phyloP scores from a whole-genome alignment of 1,140 invertebrate genomes.

The Drosophila triauraria region DNA sequence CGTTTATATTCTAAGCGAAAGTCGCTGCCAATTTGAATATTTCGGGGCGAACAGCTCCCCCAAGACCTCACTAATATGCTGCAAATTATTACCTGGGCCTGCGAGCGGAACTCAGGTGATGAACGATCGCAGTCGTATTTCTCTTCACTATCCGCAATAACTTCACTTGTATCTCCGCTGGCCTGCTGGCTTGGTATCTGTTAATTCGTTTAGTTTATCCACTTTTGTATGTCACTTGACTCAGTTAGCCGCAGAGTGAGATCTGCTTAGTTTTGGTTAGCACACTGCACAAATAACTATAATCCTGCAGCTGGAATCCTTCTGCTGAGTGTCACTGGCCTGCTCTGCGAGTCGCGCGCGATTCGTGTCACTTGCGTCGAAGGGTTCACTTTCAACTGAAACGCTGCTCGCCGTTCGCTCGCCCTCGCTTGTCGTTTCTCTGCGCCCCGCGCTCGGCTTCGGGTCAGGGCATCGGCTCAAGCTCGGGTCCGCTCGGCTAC shows the following conservation, averaged over 20 bases:
- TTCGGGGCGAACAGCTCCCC: slow-evolving; percentile 26
- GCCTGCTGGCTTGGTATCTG: background rate
- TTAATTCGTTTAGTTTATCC: slow-evolving; percentile 12
- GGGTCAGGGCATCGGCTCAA: slow-evolving; percentile 29
- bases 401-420: slow-evolving; percentile 60
- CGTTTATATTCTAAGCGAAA: slow-evolving; percentile 62
- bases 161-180: slow-evolving; percentile 13
- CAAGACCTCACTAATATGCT: slow-evolving; percentile 45
- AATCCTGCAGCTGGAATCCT: slow-evolving; percentile 18
- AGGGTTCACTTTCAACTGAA: slow-evolving; percentile 84
- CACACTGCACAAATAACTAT: slow-evolving; percentile 32
- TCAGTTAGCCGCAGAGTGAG: slow-evolving; percentile 15
- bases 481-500: slow-evolving; percentile 9
- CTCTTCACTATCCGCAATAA: slow-evolving; percentile 7
- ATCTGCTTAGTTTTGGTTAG: slow-evolving; percentile 12
- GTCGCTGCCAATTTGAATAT: slow-evolving; percentile 59
- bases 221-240: background rate
- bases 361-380: slow-evolving; percentile 77
- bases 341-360: slow-evolving; percentile 63
- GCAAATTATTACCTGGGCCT: slow-evolving; percentile 54
- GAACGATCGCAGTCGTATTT: slow-evolving; percentile 14
- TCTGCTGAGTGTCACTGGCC: slow-evolving; percentile 7
- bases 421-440: slow-evolving; percentile 46
- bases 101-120: slow-evolving; percentile 11
- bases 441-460: slow-evolving; percentile 33